phyloP scores from a whole-genome alignment of 2,113 vertebrate genomes.

The Phylloscopus whistleri region DNA sequence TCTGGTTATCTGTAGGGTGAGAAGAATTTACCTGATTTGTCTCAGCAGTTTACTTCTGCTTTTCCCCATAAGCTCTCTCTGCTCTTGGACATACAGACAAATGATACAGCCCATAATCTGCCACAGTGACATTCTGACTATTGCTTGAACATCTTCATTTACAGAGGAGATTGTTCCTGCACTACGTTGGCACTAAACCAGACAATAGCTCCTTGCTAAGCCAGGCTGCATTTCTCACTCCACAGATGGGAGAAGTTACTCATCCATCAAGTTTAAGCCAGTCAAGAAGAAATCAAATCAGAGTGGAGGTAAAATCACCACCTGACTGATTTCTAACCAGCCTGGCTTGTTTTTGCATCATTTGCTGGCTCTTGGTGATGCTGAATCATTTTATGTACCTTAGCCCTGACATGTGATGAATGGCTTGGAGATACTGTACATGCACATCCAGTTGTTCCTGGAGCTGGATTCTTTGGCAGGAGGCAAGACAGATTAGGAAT shows the following conservation, averaged over 20 bases:
- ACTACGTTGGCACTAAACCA: rapidly evolving
- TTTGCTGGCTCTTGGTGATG: not conserved
- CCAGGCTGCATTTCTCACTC: rapidly evolving
- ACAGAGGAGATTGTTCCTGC: not conserved
- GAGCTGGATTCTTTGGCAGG: not conserved
- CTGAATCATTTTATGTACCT: not conserved
- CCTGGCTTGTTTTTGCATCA: not conserved
- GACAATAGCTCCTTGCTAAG: not conserved
- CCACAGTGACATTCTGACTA: not conserved
- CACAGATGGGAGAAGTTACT: not conserved
- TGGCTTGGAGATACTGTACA: not conserved
- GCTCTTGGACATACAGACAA: not conserved
- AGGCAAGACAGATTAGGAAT: not conserved
- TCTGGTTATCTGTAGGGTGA: not conserved
- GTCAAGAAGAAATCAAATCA: not conserved
- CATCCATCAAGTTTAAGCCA: not conserved
- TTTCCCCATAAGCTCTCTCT: not conserved
- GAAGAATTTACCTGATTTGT: not conserved
- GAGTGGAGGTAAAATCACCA: not conserved
- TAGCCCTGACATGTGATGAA: not conserved
- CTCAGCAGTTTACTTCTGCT: rapidly evolving
- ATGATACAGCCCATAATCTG: not conserved
- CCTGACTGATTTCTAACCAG: not conserved
- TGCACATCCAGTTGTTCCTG: not conserved
- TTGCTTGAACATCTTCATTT: not conserved